Conservation (phyloP, 2,797 vertebrate species). For the Mareca strepera region DNA sequence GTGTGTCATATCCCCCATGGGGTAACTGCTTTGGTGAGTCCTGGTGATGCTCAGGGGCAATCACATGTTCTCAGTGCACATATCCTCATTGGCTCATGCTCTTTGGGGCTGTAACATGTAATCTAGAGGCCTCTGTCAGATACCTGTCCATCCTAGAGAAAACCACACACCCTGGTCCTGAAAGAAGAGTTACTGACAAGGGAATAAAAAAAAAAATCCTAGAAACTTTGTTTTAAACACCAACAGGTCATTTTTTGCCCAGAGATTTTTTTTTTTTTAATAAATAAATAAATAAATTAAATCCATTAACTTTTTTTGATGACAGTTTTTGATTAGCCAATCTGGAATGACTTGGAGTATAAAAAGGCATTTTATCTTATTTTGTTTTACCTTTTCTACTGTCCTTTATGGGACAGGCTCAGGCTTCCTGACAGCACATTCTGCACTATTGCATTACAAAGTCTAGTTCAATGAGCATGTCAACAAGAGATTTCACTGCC, state of each 20-base stretch:
- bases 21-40: neutral
- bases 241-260: neutral
- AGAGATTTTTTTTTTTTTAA: neutral
- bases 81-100: neutral
- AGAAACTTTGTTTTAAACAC: neutral
- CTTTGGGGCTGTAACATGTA: neutral
- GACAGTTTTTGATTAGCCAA: neutral
- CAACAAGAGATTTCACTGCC: neutral
- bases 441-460: neutral
- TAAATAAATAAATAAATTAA: neutral
- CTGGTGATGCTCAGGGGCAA: neutral
- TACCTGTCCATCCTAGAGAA: neutral
- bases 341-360: neutral
- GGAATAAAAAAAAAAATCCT: neutral
- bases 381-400: neutral
- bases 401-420: neutral
- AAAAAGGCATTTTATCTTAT: neutral
- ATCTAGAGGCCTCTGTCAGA: neutral
- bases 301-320: neutral
- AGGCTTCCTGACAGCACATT: neutral
- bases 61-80: neutral
- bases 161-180: neutral
- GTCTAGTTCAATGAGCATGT: accelerated
- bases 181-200: neutral
- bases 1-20: neutral